These are phyloP conservation scores for Euphydryas editha DNA, from an alignment of 2,888 invertebrate species.

Conservation along the genomic window DNA sequence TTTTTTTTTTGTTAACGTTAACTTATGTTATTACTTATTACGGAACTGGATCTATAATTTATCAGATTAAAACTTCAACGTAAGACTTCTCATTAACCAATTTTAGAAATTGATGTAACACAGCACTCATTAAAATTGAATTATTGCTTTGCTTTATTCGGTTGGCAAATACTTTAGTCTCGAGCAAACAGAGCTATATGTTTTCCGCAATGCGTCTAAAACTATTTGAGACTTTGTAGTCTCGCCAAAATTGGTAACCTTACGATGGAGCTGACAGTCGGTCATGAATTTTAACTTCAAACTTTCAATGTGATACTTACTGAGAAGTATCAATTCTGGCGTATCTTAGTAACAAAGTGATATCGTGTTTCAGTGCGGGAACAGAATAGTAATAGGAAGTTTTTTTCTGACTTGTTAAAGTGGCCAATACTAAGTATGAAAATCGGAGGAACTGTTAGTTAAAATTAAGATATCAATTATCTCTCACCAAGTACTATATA, in stretches of 20 bases:
- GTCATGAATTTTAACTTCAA: slow-evolving; percentile 22
- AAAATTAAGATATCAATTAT: no score
- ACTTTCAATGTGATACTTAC: background rate
- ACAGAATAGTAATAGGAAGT: background rate
- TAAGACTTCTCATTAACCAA: background rate
- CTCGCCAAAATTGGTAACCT: slow-evolving; percentile 30
- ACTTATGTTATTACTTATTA: background rate
- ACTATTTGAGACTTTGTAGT: slow-evolving; percentile 33
- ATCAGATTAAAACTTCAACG: no score
- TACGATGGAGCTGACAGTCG: slow-evolving; percentile 17
- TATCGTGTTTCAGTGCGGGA: background rate
- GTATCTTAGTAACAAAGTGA: background rate
- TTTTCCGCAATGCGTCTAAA: slow-evolving; percentile 45
- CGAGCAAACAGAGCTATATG: slow-evolving; percentile 27
- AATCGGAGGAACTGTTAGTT: no score
- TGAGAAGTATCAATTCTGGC: background rate
- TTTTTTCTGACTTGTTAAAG: background rate
- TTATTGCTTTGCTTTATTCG: slow-evolving; percentile 20
- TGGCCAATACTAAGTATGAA: background rate
- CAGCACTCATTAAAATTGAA: slow-evolving; percentile 15
- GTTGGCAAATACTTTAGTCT: slow-evolving; percentile 16
- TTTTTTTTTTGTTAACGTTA: background rate
- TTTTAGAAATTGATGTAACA: slow-evolving; percentile 6
- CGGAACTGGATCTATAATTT: background rate
- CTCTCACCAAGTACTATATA: no score